These are phyloP conservation scores for Cryptus armator DNA, from an alignment of 2,888 invertebrate species.

Conservation along the genomic window DNA sequence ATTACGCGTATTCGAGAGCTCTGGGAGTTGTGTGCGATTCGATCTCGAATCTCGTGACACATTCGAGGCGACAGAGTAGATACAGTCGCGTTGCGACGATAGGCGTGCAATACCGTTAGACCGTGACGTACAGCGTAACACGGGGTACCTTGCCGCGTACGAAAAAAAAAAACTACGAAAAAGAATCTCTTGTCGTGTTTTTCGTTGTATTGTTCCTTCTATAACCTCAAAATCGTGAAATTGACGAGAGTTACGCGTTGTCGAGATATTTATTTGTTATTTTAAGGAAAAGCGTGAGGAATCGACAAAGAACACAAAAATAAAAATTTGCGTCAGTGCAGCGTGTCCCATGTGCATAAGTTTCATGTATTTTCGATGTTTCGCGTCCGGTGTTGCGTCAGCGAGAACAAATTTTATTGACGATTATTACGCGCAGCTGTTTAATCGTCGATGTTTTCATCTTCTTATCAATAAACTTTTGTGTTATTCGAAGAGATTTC, in stretches of 20 bases:
- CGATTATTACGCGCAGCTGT: background rate
- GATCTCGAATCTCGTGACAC: background rate
- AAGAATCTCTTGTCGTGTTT: background rate
- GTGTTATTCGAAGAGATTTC: background rate
- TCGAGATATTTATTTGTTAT: background rate
- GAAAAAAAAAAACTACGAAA: background rate
- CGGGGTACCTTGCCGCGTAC: background rate
- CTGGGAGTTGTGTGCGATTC: background rate
- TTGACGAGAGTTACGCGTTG: background rate
- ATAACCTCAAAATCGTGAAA: background rate
- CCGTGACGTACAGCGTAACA: background rate
- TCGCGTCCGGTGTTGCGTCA: background rate
- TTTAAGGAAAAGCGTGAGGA: background rate
- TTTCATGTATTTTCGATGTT: background rate
- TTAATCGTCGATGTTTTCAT: background rate
- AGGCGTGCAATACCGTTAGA: constrained; percentile 11
- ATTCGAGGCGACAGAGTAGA: background rate
- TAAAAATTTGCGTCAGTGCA: background rate
- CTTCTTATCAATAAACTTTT: background rate
- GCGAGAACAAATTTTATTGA: background rate
- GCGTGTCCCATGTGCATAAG: background rate
- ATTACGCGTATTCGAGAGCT: background rate
- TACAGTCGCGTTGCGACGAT: background rate
- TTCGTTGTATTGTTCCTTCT: background rate
- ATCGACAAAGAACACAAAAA: background rate